Evolutionary conservation across 2,888 invertebrate species (phyloP), one percentile per base, ranked within the genome.

Genomic region (Drosophila birchii): DNA sequence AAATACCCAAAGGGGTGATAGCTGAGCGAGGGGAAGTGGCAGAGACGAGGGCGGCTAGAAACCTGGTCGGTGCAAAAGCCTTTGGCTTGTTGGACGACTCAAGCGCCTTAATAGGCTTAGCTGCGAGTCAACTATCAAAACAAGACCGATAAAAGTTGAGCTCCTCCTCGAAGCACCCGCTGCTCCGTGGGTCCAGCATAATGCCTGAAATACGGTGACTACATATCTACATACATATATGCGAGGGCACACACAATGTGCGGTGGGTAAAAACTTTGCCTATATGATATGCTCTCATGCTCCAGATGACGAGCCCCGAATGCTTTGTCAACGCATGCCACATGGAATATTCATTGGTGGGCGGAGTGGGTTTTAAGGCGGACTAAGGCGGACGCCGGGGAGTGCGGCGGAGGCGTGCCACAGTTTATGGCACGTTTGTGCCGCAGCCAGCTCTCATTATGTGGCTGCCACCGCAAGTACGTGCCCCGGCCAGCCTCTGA

Each of bases 101-200:
- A 59, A 85, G 80, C 82, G 78, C 79, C 61, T 86, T 87, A 89
- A 89, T 89, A 87, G 88, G 89, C 89, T 86, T 86, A 87, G 68
- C 70, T 76, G 56, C 73, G 74, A 80, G 86, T 85, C 80, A 86
- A 80, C 89, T 88, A 88, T 86, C 86, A 88, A 81, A 86, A 86
- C 86, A 86, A 80, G 78, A 76, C 78, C 74, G 83, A 85, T 84
- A 84, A 84, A 84, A 88, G 80, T 76, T 75, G 47, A 67, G 32
- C n/a, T 62, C 43, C 39, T 47, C 32, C 60, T 32, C 41, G 60
- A 18, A 41, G 53, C 59, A 36, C 36, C 60, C 53, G 44, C 39
- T 26, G 44, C 34, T 34, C 41, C 51, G 39, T 59, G 51, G 39
- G 68, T 63, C 55, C 69, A 59, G 55, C 34, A 45, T 55, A 51